A percentile compares a stretch with the other conserved stretches of the same genome.
These are phyloP conservation scores for Ptiloglossa arizonensis DNA, from an alignment of 1,140 invertebrate genomes.

Conservation along the genomic window DNA sequence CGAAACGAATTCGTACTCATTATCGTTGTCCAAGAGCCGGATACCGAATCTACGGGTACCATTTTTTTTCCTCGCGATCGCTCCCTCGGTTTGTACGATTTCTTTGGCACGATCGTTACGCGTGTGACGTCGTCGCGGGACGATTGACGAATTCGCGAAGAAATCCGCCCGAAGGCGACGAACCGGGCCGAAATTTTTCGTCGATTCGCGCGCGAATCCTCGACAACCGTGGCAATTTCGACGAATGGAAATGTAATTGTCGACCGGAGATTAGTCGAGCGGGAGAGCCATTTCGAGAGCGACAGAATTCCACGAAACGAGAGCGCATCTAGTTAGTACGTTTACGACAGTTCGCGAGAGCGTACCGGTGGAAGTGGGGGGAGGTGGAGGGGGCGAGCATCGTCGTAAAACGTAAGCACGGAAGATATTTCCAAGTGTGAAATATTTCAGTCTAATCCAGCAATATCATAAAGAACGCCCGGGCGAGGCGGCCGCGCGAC, in stretches of 20 bases:
- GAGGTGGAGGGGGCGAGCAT: constrained; percentile 38
- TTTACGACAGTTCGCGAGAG: constrained; percentile 67
- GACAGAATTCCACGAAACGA: constrained; percentile 50
- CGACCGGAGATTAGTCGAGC: constrained; percentile 67
- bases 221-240: constrained; percentile 1
- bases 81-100: constrained; percentile 28
- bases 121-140: constrained; percentile 3
- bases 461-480: constrained; percentile 81
- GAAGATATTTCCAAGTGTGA: constrained; percentile 80
- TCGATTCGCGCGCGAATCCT: constrained; percentile 6
- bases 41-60: constrained; percentile 54
- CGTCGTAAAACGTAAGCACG: constrained; percentile 79
- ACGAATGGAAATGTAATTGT: constrained; percentile 64
- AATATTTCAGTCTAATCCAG: constrained; percentile 82
- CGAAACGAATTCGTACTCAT: constrained; percentile 73
- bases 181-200: not conserved
- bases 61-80: constrained; percentile 62
- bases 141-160: not conserved
- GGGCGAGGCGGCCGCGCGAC: constrained; percentile 61
- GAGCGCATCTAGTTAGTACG: constrained; percentile 69
- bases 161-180: not conserved
- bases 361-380: not conserved
- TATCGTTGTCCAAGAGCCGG: constrained; percentile 68
- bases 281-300: constrained; percentile 35
- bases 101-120: constrained; percentile 11